A percentile compares a stretch with the other conserved stretches of the same genome.
phyloP scores from a whole-genome alignment of 2,888 invertebrate species.

The Pecten maximus region DNA sequence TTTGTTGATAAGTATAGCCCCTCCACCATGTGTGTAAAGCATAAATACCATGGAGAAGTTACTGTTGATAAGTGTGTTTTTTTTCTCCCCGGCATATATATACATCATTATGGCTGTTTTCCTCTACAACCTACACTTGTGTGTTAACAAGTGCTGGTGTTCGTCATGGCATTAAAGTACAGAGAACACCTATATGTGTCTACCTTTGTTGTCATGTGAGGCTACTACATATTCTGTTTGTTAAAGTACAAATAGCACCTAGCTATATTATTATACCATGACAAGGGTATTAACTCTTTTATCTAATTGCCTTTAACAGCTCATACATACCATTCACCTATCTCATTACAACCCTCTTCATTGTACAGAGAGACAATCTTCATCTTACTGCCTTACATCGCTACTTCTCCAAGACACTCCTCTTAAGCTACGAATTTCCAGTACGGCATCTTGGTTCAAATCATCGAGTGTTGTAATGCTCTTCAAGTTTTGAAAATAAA shows the following conservation, averaged over 20 bases:
- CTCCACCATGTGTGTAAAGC: background rate
- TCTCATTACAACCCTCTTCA: background rate
- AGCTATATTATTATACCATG: background rate
- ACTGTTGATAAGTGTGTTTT: background rate
- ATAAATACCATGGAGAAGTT: background rate
- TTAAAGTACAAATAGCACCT: background rate
- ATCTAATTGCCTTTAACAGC: constrained; percentile 11
- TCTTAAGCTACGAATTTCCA: background rate
- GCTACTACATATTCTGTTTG: background rate
- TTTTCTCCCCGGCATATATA: background rate
- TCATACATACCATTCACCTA: background rate
- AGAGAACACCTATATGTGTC: background rate
- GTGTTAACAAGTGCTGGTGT: background rate
- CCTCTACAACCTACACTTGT: background rate
- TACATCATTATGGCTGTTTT: background rate
- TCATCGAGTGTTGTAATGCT: background rate
- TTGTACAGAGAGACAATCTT: background rate
- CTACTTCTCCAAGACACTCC: background rate
- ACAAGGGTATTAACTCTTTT: background rate
- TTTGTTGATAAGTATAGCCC: background rate
- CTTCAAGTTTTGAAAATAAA: background rate
- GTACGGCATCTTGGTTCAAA: background rate
- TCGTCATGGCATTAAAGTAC: background rate
- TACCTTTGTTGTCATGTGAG: background rate
- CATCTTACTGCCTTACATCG: background rate